Conservation (phyloP, 2,888 invertebrate genomes). For the Horisme vitalbata region DNA sequence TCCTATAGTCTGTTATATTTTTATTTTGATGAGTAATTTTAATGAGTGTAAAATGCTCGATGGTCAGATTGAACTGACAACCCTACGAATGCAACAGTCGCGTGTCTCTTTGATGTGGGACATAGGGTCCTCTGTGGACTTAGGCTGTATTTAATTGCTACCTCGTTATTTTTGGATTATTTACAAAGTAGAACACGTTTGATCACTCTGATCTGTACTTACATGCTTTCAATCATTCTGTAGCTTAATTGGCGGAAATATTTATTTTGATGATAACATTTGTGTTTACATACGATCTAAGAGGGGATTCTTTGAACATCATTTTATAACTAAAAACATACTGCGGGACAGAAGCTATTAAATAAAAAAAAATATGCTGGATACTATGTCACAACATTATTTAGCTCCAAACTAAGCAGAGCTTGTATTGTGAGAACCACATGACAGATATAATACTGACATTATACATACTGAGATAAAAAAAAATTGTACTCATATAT, state of each 20-base stretch:
- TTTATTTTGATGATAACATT: conserved; percentile 26
- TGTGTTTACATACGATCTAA: too few relatives aligned
- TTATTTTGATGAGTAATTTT: conserved; percentile 14
- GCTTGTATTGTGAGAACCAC: too few relatives aligned
- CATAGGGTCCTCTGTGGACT: conserved; percentile 55
- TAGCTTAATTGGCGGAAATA: conserved; percentile 57
- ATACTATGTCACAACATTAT: too few relatives aligned
- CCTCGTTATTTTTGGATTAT: conserved; percentile 82
- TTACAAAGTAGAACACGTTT: conserved; percentile 51
- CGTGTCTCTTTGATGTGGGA: conserved; percentile 66
- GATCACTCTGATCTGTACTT: conserved; percentile 26
- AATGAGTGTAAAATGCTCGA: conserved; percentile 7
- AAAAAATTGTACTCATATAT: too few relatives aligned
- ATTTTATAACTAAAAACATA: too few relatives aligned
- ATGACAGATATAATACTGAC: too few relatives aligned
- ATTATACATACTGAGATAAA: too few relatives aligned
- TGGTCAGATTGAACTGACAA: conserved; percentile 33
- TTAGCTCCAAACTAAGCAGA: too few relatives aligned
- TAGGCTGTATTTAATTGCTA: conserved; percentile 77
- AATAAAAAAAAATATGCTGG: too few relatives aligned
- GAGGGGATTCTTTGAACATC: too few relatives aligned
- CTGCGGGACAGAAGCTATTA: too few relatives aligned
- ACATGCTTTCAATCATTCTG: conserved; percentile 26
- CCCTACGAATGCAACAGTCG: conserved; percentile 48
- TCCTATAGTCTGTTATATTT: too few relatives aligned